Percentiles rank a stretch among this genome's conserved stretches.
These are phyloP conservation scores for Sthenelais limicola DNA, from an alignment of 2,888 invertebrate species.

Conservation along the genomic window DNA sequence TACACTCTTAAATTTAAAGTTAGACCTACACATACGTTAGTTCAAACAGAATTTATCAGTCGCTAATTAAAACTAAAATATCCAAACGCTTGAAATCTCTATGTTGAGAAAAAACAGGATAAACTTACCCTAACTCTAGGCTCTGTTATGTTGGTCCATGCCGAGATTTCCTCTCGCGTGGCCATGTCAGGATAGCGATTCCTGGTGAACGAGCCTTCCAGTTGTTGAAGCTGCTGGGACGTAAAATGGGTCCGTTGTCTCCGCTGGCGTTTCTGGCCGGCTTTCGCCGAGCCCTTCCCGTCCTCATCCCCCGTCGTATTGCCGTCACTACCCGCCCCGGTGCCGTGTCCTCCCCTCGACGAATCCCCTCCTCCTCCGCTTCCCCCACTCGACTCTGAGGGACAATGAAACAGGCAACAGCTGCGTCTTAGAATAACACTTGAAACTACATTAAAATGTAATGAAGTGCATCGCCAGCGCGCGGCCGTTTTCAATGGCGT, in stretches of 20 bases:
- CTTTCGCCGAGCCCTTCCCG: constrained; percentile 57
- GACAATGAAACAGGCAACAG: too few species aligned
- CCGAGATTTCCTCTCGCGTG: constrained; percentile 97
- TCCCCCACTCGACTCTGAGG: too few species aligned
- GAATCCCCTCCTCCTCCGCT: neutral
- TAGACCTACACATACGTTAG: too few species aligned
- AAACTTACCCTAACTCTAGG: constrained; percentile 95
- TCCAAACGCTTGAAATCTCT: neutral
- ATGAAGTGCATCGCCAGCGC: too few species aligned
- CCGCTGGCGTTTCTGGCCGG: constrained; percentile 78
- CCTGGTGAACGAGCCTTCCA: constrained; percentile 96
- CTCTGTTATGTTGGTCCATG: constrained; percentile 99
- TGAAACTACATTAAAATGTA: too few species aligned
- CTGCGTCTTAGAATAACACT: too few species aligned
- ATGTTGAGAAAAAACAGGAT: too few species aligned
- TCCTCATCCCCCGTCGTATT: neutral
- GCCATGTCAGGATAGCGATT: constrained; percentile 99
- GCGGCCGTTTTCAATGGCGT: too few species aligned
- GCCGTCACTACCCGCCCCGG: constrained; percentile 16
- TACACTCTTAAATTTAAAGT: too few species aligned
- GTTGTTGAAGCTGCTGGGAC: constrained; percentile 92
- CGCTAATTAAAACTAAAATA: neutral
- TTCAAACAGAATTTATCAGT: too few species aligned
- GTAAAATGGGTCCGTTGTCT: constrained; percentile 98
- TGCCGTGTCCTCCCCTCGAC: neutral